Percentiles rank a stretch among this genome's conserved stretches.
phyloP scores from a whole-genome alignment of 2,888 invertebrate genomes.

The Eledone cirrhosa region DNA sequence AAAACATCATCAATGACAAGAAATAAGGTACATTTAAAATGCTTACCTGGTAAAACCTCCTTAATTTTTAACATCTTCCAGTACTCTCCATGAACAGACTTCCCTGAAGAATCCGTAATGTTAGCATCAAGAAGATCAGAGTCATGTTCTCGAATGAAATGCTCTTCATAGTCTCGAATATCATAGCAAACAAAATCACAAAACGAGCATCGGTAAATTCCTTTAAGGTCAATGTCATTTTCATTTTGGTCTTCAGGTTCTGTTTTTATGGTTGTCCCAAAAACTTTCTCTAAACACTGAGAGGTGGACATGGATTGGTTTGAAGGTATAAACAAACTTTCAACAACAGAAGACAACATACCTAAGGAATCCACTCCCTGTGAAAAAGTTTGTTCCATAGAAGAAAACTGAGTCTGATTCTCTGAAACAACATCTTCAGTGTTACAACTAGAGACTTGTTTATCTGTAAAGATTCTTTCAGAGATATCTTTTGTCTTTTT shows the following conservation, averaged over 20 bases:
- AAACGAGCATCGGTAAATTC: conserved; percentile 43
- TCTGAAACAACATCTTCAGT: neutral
- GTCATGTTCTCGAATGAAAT: conserved; percentile 44
- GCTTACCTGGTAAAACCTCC: conserved; percentile 48
- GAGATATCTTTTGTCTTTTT: too few relatives aligned
- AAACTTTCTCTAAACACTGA: neutral
- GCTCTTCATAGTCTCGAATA: conserved; percentile 43
- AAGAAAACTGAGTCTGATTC: neutral
- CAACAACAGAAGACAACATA: conserved; percentile 21
- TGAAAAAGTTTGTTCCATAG: neutral
- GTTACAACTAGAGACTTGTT: neutral
- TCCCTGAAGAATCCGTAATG: conserved; percentile 13
- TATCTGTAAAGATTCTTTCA: neutral
- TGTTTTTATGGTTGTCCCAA: neutral
- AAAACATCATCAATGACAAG: neutral
- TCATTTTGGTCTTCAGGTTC: conserved; percentile 15
- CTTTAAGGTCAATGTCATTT: conserved; percentile 23
- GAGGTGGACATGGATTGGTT: neutral
- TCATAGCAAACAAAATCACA: conserved; percentile 46
- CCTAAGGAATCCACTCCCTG: conserved; percentile 3
- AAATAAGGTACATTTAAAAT: neutral
- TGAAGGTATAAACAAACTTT: conserved; percentile 2
- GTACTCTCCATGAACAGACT: conserved; percentile 40
- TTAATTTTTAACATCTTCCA: conserved; percentile 52
- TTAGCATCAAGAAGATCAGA: conserved; percentile 30